Evolutionary conservation across 1,140 invertebrate genomes (phyloP).

Genomic region (Drosophila nannoptera): DNA sequence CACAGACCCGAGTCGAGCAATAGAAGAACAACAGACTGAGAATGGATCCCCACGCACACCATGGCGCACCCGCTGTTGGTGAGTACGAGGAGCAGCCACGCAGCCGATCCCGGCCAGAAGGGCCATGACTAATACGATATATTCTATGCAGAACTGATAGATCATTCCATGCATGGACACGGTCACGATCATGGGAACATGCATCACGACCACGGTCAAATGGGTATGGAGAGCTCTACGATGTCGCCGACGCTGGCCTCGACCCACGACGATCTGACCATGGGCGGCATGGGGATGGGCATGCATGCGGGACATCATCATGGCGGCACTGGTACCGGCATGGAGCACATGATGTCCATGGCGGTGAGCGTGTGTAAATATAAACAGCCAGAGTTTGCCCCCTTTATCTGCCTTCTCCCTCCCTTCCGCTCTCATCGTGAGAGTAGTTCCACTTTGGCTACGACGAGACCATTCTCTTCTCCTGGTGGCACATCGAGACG

Average conservation of each 20-base stretch:
- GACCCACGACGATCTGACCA: constrained; percentile 24
- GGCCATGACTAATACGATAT: neutral
- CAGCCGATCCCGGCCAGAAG: neutral
- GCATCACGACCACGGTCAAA: constrained; percentile 54
- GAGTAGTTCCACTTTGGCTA: constrained; percentile 91
- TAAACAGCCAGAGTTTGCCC: no score
- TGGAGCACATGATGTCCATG: constrained; percentile 79
- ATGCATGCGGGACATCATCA: constrained; percentile 56
- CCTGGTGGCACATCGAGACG: constrained; percentile 87
- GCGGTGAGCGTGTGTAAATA: constrained; percentile 46
- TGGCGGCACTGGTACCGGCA: constrained; percentile 58
- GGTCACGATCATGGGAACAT: constrained; percentile 50
- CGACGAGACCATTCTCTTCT: constrained; percentile 87
- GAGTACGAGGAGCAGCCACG: no score
- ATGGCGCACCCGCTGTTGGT: constrained; percentile 59
- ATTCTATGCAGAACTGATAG: constrained; percentile 41
- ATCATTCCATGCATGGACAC: constrained; percentile 67
- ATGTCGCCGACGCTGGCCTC: constrained; percentile 27
- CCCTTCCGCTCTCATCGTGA: constrained; percentile 29
- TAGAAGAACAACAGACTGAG: neutral
- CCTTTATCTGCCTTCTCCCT: no score
- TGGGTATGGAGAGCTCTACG: constrained; percentile 37
- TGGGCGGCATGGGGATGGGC: no score
- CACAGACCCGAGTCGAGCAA: neutral
- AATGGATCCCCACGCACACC: constrained; percentile 69